Evolutionary conservation across 2,888 invertebrate genomes (phyloP).

Genomic region (Lacanobia wlatinum): DNA sequence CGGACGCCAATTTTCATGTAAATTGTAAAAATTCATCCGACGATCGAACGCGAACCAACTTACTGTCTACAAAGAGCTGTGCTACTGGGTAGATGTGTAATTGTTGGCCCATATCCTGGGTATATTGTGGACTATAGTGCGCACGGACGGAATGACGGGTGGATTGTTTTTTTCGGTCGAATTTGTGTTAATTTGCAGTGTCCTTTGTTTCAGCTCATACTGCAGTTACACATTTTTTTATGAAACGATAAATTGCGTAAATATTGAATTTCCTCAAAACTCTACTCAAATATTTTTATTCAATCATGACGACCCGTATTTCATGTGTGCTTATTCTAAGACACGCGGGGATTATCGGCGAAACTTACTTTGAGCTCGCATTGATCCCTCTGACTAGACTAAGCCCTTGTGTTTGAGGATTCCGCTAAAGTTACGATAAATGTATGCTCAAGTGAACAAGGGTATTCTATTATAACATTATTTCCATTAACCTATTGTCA

Average conservation of each 20-base stretch:
- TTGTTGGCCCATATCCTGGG: constrained; percentile 14
- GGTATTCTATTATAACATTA: background rate
- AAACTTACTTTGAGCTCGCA: constrained; percentile 14
- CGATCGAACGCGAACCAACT: constrained; percentile 43
- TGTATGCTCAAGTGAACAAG: constrained; percentile 22
- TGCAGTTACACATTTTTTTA: background rate
- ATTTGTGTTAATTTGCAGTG: background rate
- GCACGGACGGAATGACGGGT: background rate
- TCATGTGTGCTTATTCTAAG: constrained; percentile 2
- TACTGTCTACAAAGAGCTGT: constrained; percentile 31
- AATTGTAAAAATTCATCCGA: constrained; percentile 72
- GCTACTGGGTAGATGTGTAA: constrained; percentile 1
- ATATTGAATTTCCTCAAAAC: constrained; percentile 1
- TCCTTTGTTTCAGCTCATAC: constrained; percentile 1
- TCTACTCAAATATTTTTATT: constrained; percentile 16
- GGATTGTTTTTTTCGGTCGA: constrained; percentile 6
- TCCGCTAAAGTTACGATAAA: constrained; percentile 32
- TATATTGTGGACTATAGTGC: constrained; percentile 18
- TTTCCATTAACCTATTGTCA: constrained; percentile 5
- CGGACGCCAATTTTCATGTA: constrained; percentile 76
- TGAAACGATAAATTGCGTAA: background rate
- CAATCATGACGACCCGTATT: constrained; percentile 2
- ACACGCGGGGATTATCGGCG: constrained; percentile 37
- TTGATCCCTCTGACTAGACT: constrained; percentile 42
- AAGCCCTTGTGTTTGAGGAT: constrained; percentile 36